Percentiles rank a stretch among this genome's conserved stretches.
These are phyloP conservation scores for Drosophila nr. fundita DNA, from an alignment of 2,888 invertebrate genomes.

Conservation along the genomic window DNA sequence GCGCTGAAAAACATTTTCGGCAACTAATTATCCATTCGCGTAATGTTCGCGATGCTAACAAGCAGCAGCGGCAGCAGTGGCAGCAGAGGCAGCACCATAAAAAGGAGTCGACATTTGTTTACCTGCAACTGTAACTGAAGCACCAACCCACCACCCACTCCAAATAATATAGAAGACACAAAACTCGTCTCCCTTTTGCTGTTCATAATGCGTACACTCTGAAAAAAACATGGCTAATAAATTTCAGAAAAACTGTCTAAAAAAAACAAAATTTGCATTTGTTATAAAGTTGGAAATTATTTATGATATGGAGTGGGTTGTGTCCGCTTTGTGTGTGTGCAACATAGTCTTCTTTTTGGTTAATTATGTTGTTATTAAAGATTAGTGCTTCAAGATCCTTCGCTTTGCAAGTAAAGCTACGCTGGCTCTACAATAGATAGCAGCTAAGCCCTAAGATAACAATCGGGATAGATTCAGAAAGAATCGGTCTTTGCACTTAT, in stretches of 20 bases:
- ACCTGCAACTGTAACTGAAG: conserved; percentile 27
- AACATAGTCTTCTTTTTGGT: not conserved
- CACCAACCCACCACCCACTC: conserved; percentile 9
- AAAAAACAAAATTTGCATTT: not conserved
- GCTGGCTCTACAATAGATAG: not conserved
- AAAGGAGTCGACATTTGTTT: conserved; percentile 36
- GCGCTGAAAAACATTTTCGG: conserved; percentile 80
- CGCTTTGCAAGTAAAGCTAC: not conserved
- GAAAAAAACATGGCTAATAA: not conserved
- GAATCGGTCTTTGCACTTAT: not conserved
- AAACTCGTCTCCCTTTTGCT: conserved; percentile 11
- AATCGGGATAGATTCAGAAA: too few relatives aligned
- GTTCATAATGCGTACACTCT: conserved; percentile 59
- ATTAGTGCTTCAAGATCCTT: not conserved
- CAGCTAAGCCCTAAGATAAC: too few relatives aligned
- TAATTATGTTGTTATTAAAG: not conserved
- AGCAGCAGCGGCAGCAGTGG: conserved; percentile 24
- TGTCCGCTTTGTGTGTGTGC: not conserved
- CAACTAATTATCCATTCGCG: conserved; percentile 84
- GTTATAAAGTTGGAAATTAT: too few relatives aligned
- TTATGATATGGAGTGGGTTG: not conserved
- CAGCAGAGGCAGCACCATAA: conserved; percentile 7
- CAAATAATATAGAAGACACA: not conserved
- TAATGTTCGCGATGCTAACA: conserved; percentile 77
- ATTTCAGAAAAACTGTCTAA: not conserved